Evolutionary conservation across 2,888 invertebrate genomes (phyloP), one percentile per base, ranked within the genome.

Genomic region (Danaus chrysippus): DNA sequence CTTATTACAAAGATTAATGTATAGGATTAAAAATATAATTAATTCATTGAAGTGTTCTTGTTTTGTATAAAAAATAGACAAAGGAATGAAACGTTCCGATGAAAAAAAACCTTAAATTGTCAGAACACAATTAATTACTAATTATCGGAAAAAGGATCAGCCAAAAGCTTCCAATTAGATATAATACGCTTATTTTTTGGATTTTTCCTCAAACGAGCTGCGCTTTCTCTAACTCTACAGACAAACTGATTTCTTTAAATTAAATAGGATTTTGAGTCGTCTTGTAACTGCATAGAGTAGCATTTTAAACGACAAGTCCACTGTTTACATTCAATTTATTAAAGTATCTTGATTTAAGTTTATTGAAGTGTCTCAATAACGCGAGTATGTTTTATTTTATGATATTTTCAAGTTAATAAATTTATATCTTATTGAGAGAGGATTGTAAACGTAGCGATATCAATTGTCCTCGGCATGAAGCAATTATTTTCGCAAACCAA

Each of bases 381-480:
- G 63, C 63, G 61, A 63, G 61, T 61, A 59, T 63, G 61, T 59
- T 61, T 63, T 63, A 63, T 66, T 56, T 10, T n/a, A 49, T 10
- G 63, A 58, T 56, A 61, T 59, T 42, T 54, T 46, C 43, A 44
- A 46, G 41, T 60, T 58, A 56, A 59, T 56, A 58, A 61, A 59
- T 61, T 66, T 63, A 66, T 66, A 6, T 34, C 23, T 34, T 34
- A 34, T 34, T 34, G 23, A 34, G 23, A 34, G 8, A 5, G 8
- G 23, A 34, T 6, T 34, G 23, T 34, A 34, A 34, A 34, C 23
- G 23, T 34, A 34, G 23, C 23, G 8, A 34, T 34, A 34, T 34
- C 23, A 34, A 5, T 34, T 34, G 23, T 34, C 23, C 3, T 23
- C 23, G 6, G 23, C 8, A 34, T 34, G 23, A 34, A 5, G 23